A percentile compares a stretch with the other conserved stretches of the same genome.
Conservation (phyloP, 2,797 vertebrate genomes). For the Coracias cyanogaster region DNA sequence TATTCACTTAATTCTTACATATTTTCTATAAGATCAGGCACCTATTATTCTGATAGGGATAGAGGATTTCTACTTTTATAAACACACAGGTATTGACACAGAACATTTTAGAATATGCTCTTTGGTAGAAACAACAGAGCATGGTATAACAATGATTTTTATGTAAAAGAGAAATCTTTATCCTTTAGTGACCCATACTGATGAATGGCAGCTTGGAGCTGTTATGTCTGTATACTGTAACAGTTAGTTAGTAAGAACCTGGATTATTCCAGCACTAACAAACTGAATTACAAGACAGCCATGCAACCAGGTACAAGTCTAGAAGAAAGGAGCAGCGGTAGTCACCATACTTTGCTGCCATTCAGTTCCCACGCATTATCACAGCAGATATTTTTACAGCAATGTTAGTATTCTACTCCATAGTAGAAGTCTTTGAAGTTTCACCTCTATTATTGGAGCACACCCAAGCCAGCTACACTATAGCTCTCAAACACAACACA, state of each 20-base stretch:
- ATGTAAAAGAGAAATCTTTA: conserved; percentile 22
- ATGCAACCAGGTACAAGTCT: not conserved
- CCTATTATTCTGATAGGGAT: not conserved
- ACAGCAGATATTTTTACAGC: not conserved
- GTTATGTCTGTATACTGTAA: not conserved
- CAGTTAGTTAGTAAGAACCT: not conserved
- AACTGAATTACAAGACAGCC: not conserved
- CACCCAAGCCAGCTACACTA: not conserved
- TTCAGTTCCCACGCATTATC: not conserved
- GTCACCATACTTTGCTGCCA: not conserved
- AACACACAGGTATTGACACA: not conserved
- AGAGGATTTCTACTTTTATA: not conserved
- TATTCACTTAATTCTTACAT: not conserved
- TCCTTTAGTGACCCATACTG: not conserved
- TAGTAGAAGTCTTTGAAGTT: not conserved
- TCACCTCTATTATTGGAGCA: not conserved
- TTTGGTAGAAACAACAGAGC: not conserved
- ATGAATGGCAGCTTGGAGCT: not conserved
- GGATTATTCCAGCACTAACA: not conserved
- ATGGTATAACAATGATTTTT: not conserved
- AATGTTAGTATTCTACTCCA: not conserved
- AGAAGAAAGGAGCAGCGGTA: not conserved
- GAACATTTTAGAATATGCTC: not conserved
- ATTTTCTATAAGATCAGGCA: not conserved
- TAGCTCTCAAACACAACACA: not conserved